phyloP scores from a whole-genome alignment of 2,797 vertebrate genomes.

The Falco cherrug region DNA sequence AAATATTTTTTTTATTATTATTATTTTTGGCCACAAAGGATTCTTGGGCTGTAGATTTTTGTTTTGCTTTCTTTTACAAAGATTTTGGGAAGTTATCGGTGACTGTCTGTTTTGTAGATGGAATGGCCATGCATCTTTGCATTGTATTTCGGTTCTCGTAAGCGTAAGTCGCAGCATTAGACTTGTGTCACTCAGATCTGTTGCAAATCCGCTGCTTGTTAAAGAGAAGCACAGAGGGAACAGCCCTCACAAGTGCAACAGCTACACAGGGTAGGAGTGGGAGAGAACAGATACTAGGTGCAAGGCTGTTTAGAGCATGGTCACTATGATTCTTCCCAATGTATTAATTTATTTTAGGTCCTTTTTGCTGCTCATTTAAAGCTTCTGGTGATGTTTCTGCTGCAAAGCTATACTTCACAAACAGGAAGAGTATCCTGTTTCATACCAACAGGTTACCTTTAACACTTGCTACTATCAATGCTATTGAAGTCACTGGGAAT shows the following conservation, averaged over 20 bases:
- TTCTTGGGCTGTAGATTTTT: background rate
- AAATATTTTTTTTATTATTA: background rate
- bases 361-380: background rate
- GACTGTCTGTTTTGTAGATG: background rate
- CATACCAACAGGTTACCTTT: background rate
- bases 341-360: background rate
- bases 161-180: background rate
- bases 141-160: background rate
- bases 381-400: background rate
- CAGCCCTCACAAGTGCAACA: background rate
- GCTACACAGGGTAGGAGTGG: background rate
- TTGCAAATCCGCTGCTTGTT: background rate
- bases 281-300: background rate
- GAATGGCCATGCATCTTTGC: background rate
- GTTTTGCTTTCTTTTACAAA: background rate
- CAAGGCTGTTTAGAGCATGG: background rate
- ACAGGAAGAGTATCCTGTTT: background rate
- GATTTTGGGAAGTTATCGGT: background rate
- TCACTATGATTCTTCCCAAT: background rate
- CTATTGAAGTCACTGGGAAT: background rate
- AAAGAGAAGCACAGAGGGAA: background rate
- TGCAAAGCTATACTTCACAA: background rate
- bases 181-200: background rate
- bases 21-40: background rate
- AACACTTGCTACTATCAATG: background rate